Evolutionary conservation across 2,888 invertebrate species (phyloP).

Genomic region (Arge pagana): DNA sequence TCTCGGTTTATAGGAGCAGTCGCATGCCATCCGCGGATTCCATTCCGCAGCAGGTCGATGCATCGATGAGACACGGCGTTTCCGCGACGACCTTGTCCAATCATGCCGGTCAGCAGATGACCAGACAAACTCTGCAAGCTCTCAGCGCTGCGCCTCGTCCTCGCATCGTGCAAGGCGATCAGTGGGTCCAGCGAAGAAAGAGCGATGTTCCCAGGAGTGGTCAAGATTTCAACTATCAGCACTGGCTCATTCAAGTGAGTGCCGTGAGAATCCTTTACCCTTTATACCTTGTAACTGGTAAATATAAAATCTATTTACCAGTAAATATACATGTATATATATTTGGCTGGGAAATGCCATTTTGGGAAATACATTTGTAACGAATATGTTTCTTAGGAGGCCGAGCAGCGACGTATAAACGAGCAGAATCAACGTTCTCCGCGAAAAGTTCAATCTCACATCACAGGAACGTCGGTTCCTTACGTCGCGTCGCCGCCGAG

Average conservation of each 20-base stretch:
- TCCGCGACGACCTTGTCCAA: constrained; percentile 44
- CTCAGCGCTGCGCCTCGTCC: constrained; percentile 80
- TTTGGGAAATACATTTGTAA: constrained; percentile 6
- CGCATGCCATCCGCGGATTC: constrained; percentile 67
- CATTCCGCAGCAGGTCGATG: constrained; percentile 61
- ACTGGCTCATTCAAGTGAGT: constrained; percentile 85
- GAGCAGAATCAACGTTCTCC: constrained; percentile 64
- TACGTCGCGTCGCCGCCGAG: constrained; percentile 52
- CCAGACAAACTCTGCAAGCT: constrained; percentile 71
- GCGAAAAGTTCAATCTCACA: constrained; percentile 54
- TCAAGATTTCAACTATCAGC: constrained; percentile 73
- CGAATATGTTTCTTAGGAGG: constrained; percentile 67
- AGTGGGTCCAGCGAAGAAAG: constrained; percentile 73
- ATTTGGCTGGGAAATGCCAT: background rate
- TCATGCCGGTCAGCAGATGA: constrained; percentile 66
- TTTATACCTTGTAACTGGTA: too few relatives aligned
- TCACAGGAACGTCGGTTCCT: constrained; percentile 54
- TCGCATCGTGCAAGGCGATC: constrained; percentile 71
- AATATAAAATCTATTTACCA: too few relatives aligned
- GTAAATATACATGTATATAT: background rate
- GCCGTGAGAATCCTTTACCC: too few relatives aligned
- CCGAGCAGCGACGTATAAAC: constrained; percentile 80
- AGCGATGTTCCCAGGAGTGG: constrained; percentile 52
- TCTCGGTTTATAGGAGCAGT: constrained; percentile 61
- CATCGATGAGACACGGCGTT: constrained; percentile 58